Evolutionary conservation across 2,888 invertebrate genomes (phyloP).

Genomic region (Aphodius sticticus): DNA sequence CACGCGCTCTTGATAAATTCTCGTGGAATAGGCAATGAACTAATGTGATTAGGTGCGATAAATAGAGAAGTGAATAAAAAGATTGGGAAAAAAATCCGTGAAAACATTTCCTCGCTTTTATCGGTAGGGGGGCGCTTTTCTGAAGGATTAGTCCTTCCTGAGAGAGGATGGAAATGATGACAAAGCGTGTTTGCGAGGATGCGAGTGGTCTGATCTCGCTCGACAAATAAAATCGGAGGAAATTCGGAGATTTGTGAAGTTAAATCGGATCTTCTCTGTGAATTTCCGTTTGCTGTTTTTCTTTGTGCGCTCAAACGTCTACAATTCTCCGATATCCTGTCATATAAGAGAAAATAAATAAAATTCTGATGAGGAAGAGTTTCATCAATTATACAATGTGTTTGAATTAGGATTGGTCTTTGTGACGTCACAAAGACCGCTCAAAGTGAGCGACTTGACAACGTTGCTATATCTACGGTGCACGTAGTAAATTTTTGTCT

Average conservation of each 20-base stretch:
- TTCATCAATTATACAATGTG: too few relatives aligned
- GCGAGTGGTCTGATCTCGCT: background rate
- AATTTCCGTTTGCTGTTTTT: background rate
- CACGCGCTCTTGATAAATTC: background rate
- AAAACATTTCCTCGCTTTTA: background rate
- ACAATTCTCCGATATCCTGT: background rate
- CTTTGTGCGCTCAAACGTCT: background rate
- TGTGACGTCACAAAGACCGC: too few relatives aligned
- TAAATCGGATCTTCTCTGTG: background rate
- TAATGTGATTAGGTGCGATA: background rate
- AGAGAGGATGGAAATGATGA: background rate
- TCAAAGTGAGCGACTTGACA: too few relatives aligned
- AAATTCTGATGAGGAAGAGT: too few relatives aligned
- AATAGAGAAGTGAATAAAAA: background rate
- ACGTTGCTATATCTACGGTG: too few relatives aligned
- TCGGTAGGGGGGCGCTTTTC: background rate
- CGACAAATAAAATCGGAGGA: background rate
- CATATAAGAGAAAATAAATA: too few relatives aligned
- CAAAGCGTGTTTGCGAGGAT: background rate
- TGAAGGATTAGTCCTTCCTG: conserved; percentile 4
- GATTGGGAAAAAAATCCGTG: background rate
- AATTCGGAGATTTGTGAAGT: background rate
- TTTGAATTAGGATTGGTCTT: too few relatives aligned
- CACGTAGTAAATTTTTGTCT: too few relatives aligned
- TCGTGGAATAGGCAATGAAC: background rate